Conservation (phyloP, 2,888 invertebrate genomes). For the Eristalis intricaria region DNA sequence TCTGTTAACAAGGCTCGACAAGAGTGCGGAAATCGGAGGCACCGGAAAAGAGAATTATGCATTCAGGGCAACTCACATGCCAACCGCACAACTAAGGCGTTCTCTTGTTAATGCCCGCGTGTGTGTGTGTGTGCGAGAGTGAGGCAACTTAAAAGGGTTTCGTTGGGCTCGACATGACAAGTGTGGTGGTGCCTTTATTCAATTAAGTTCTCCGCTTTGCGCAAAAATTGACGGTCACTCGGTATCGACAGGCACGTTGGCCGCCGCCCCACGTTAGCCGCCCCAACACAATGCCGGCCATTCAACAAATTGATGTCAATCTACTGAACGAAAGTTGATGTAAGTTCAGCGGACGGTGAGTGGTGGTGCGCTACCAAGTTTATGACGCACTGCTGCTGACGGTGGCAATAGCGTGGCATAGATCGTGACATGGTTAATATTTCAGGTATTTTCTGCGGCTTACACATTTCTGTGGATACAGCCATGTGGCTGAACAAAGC, state of each 20-base stretch:
- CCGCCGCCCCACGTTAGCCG: not conserved
- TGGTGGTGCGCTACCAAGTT: constrained; percentile 20
- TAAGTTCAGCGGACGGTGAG: constrained; percentile 30
- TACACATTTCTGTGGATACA: not conserved
- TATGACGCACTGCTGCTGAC: constrained; percentile 40
- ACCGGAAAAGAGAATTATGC: constrained; percentile 11
- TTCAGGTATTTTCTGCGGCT: constrained; percentile 16
- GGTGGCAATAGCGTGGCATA: constrained; percentile 21
- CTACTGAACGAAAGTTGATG: constrained; percentile 38
- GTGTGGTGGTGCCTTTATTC: constrained; percentile 23
- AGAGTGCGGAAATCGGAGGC: constrained; percentile 21
- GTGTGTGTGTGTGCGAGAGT: not conserved
- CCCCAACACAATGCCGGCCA: constrained; percentile 1
- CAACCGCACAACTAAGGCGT: not conserved
- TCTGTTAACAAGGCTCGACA: not conserved
- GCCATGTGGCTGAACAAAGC: not conserved
- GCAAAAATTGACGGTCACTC: constrained; percentile 27
- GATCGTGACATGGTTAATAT: constrained; percentile 33
- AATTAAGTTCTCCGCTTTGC: not conserved
- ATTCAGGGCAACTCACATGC: not conserved
- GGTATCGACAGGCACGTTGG: not conserved
- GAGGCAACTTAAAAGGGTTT: constrained; percentile 28
- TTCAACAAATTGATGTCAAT: constrained; percentile 41
- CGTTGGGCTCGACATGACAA: constrained; percentile 17
- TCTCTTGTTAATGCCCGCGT: not conserved